Evolutionary conservation across 2,888 invertebrate genomes (phyloP).

Genomic region (Acanthosoma haemorrhoidale): DNA sequence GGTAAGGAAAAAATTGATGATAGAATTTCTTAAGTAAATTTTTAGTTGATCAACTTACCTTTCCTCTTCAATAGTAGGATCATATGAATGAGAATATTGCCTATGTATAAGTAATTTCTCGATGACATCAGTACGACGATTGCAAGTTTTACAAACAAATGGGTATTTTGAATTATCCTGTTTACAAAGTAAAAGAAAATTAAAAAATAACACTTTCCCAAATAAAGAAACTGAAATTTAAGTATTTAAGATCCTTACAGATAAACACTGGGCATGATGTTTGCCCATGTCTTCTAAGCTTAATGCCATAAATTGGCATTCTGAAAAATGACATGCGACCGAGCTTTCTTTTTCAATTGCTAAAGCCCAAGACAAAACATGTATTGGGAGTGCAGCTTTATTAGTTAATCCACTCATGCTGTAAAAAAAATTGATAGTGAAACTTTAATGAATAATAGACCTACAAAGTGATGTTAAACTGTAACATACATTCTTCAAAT

Average conservation of each 20-base stretch:
- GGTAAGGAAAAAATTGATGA: no score
- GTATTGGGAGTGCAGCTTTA: slow-evolving; percentile 9
- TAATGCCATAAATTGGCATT: slow-evolving; percentile 42
- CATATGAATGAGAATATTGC: slow-evolving; percentile 6
- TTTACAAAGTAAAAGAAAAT: neutral
- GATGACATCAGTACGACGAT: neutral
- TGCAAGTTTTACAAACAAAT: slow-evolving; percentile 1
- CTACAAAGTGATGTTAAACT: no score
- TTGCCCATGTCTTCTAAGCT: slow-evolving; percentile 41
- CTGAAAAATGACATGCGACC: slow-evolving; percentile 41
- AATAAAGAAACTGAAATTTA: neutral
- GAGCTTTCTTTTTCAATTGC: slow-evolving; percentile 41
- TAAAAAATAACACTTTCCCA: neutral
- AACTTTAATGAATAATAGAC: no score
- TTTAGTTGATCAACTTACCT: neutral
- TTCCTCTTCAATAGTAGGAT: neutral
- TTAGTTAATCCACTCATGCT: neutral
- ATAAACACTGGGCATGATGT: slow-evolving; percentile 33
- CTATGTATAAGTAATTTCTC: slow-evolving; percentile 19
- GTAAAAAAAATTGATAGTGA: neutral
- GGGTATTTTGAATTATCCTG: neutral
- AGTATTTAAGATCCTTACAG: slow-evolving; percentile 1
- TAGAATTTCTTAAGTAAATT: no score
- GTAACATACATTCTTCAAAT: no score
- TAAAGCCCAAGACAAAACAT: slow-evolving; percentile 40